Conservation (phyloP, 2,113 vertebrate genomes). For the Tenrec ecaudatus region DNA sequence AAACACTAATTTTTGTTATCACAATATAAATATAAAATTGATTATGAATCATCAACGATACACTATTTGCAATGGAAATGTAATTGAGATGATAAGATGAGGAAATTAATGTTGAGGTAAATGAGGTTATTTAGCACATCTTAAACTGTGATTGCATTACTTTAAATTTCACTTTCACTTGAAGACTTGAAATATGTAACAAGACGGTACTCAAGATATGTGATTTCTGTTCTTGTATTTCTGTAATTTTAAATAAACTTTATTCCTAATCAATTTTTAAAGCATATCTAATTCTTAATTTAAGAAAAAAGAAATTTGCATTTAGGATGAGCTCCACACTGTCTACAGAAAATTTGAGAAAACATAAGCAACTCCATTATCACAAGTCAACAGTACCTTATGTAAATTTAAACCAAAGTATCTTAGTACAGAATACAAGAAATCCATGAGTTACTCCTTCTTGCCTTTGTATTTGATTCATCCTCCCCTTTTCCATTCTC, state of each 20-base stretch:
- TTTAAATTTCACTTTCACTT: conserved; percentile 73
- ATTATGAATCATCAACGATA: conserved; percentile 77
- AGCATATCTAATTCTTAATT: not conserved
- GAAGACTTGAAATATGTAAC: conserved; percentile 63
- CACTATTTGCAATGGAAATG: conserved; percentile 85
- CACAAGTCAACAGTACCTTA: not conserved
- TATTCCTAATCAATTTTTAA: conserved; percentile 10
- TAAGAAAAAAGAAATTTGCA: not conserved
- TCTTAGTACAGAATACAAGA: not conserved
- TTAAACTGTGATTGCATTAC: conserved; percentile 73
- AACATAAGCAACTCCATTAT: not conserved
- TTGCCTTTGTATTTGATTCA: not conserved
- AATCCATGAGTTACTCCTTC: not conserved
- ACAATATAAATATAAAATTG: conserved; percentile 81
- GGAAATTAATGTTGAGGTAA: conserved; percentile 79
- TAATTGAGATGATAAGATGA: conserved; percentile 79
- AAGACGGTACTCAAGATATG: conserved; percentile 56
- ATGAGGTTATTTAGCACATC: conserved; percentile 79
- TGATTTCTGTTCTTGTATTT: conserved; percentile 28
- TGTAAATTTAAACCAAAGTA: not conserved
- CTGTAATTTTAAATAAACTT: conserved; percentile 55
- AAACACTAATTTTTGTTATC: conserved; percentile 73
- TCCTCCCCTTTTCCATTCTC: not conserved
- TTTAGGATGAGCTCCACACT: not conserved
- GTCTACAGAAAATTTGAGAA: conserved; percentile 1